phyloP scores from a whole-genome alignment of 2,113 vertebrate species.

The Rhodinocichla rosea region DNA sequence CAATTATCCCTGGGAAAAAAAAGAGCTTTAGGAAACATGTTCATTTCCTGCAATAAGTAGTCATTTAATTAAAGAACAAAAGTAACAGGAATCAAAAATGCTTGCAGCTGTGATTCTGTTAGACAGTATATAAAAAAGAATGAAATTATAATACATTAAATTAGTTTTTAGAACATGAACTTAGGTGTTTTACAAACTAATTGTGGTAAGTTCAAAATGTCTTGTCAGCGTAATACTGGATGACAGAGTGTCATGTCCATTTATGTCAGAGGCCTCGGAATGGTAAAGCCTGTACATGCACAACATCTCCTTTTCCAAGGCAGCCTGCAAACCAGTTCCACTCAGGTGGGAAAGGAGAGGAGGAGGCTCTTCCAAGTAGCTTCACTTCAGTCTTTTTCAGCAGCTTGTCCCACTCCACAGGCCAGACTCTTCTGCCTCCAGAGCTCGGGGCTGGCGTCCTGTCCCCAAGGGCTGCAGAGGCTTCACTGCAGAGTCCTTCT shows the following conservation, averaged over 20 bases:
- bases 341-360: slow-evolving; percentile 65
- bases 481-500: slow-evolving; percentile 37
- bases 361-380: slow-evolving; percentile 56
- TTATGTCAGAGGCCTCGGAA: slow-evolving; percentile 71
- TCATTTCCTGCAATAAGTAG: slow-evolving; percentile 77
- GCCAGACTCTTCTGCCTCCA: slow-evolving; percentile 30
- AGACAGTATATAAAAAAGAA: slow-evolving; percentile 79
- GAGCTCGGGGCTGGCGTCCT: neutral
- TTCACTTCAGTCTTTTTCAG: slow-evolving; percentile 44
- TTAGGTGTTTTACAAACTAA: slow-evolving; percentile 92
- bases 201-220: slow-evolving; percentile 82
- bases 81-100: slow-evolving; percentile 81
- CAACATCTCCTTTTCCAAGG: slow-evolving; percentile 70
- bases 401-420: slow-evolving; percentile 23
- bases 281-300: slow-evolving; percentile 83
- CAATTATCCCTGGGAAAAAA: neutral
- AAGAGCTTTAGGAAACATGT: slow-evolving; percentile 4
- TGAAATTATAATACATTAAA: slow-evolving; percentile 81
- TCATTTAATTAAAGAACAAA: slow-evolving; percentile 82
- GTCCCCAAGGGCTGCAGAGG: slow-evolving; percentile 23
- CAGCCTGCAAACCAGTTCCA: slow-evolving; percentile 71
- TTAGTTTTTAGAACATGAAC: slow-evolving; percentile 93
- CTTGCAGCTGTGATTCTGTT: slow-evolving; percentile 72
- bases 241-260: slow-evolving; percentile 59
- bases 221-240: slow-evolving; percentile 72